phyloP scores from a whole-genome alignment of 2,888 invertebrate genomes.

The Willowsia nigromaculata region DNA sequence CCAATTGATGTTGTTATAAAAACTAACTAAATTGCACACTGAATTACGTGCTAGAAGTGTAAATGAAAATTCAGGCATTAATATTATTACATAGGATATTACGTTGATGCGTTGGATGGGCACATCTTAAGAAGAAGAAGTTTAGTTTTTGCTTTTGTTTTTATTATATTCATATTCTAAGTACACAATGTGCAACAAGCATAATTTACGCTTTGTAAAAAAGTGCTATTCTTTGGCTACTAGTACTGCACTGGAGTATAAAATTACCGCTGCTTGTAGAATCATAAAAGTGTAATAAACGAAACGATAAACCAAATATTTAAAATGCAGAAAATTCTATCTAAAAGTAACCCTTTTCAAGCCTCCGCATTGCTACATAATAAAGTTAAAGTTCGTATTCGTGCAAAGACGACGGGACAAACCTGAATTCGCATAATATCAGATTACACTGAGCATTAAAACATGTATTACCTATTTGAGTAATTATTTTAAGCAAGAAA shows the following conservation, averaged over 20 bases:
- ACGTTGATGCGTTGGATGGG: constrained; percentile 34
- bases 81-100: neutral
- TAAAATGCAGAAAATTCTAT: no score
- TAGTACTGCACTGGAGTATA: neutral
- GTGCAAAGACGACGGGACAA: no score
- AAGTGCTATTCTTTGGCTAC: neutral
- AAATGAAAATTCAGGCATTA: constrained; percentile 14
- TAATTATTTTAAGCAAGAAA: neutral
- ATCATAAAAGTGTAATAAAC: constrained; percentile 41
- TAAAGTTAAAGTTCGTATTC: no score
- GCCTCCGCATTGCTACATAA: no score
- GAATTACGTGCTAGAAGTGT: constrained; percentile 27
- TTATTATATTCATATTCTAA: neutral
- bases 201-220: neutral
- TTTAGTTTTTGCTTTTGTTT: constrained; percentile 24
- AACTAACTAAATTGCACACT: constrained; percentile 2
- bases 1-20: neutral
- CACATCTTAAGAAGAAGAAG: constrained; percentile 24
- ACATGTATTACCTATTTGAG: neutral
- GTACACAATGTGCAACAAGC: neutral
- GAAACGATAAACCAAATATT: constrained; percentile 30
- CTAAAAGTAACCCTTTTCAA: neutral
- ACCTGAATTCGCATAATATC: no score
- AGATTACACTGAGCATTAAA: no score
- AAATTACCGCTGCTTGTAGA: neutral